Percentiles rank a stretch among this genome's conserved stretches.
Conservation (phyloP, 2,113 vertebrate species). For the Saimiri boliviensis region DNA sequence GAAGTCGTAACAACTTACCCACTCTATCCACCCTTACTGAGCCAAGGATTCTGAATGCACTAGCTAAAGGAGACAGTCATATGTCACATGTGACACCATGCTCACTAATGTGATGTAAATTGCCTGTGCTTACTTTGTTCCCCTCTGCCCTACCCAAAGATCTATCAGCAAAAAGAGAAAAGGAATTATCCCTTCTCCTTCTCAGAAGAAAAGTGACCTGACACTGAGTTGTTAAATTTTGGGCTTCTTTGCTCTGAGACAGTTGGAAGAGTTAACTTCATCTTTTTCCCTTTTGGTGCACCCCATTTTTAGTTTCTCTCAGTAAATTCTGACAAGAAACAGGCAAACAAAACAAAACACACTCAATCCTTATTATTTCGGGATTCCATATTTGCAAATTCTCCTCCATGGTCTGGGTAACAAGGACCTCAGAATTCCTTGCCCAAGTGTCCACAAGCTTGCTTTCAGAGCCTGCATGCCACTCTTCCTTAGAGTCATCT, state of each 20-base stretch:
- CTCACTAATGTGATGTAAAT: neutral
- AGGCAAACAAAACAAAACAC: neutral
- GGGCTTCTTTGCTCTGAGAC: neutral
- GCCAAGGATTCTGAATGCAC: too few species aligned
- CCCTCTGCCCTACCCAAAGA: neutral
- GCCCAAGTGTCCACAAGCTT: neutral
- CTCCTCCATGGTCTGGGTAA: neutral
- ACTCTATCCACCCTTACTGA: neutral
- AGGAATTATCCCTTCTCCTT: neutral
- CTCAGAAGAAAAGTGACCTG: neutral
- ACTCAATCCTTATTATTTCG: neutral
- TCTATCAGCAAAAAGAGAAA: neutral
- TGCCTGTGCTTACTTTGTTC: neutral
- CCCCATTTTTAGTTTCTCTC: neutral
- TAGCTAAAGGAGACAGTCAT: rapidly evolving
- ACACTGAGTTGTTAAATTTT: neutral
- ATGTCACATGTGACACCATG: too few species aligned
- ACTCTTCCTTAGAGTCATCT: neutral
- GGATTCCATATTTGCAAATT: neutral
- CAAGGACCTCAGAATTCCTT: neutral
- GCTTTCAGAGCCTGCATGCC: neutral
- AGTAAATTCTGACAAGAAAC: neutral
- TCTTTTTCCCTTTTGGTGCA: neutral
- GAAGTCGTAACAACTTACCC: neutral
- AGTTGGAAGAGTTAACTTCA: neutral